These are phyloP conservation scores for Syrphus vitripennis DNA, from an alignment of 2,888 invertebrate genomes.

Conservation along the genomic window DNA sequence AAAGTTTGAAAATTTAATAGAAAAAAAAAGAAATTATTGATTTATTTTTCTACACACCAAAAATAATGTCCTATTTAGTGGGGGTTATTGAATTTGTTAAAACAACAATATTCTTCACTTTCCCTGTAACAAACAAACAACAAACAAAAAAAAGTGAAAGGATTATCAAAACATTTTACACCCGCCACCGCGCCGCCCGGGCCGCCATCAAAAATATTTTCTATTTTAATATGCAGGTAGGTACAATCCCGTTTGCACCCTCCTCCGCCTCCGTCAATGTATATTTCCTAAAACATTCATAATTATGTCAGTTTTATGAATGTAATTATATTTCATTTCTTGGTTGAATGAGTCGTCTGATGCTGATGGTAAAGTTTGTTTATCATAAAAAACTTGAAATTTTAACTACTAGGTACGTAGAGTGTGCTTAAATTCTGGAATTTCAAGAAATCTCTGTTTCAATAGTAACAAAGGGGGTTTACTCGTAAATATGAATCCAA, in stretches of 20 bases:
- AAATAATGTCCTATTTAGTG: not conserved
- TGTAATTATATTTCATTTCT: slow-evolving; percentile 65
- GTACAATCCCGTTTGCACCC: not conserved
- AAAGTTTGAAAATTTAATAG: not conserved
- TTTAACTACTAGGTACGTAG: no score
- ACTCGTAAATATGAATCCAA: slow-evolving; percentile 42
- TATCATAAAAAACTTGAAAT: not conserved
- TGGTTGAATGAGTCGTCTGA: slow-evolving; percentile 49
- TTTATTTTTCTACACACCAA: slow-evolving; percentile 6
- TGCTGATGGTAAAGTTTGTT: not conserved
- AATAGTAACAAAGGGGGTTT: not conserved
- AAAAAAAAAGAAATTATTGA: slow-evolving; percentile 25
- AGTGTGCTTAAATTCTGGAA: not conserved
- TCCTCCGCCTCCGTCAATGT: not conserved
- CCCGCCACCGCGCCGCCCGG: not conserved
- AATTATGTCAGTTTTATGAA: slow-evolving; percentile 64
- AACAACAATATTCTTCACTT: slow-evolving; percentile 35
- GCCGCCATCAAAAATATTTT: slow-evolving; percentile 19
- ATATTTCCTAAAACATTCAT: slow-evolving; percentile 51
- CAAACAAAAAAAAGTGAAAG: slow-evolving; percentile 20
- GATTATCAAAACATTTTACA: slow-evolving; percentile 55
- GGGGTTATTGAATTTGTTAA: slow-evolving; percentile 12
- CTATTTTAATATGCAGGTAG: slow-evolving; percentile 6
- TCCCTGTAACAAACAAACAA: not conserved
- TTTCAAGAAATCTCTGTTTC: slow-evolving; percentile 41